These are phyloP conservation scores for Bombylius discolor DNA, from an alignment of 2,888 invertebrate species.

Conservation along the genomic window DNA sequence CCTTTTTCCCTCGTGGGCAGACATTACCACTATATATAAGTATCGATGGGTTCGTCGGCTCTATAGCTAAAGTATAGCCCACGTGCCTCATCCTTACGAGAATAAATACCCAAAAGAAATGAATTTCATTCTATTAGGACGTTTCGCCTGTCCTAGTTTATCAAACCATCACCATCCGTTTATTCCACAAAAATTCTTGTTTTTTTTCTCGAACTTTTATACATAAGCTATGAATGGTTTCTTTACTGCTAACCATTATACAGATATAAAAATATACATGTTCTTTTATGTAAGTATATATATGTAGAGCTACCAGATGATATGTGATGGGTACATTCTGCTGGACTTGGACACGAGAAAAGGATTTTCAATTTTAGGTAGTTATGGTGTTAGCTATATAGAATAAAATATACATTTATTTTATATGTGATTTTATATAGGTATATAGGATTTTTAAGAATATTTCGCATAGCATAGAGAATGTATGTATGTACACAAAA, in stretches of 20 bases:
- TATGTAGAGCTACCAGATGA: neutral
- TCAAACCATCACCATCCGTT: constrained; percentile 3
- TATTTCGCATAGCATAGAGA: too few species aligned
- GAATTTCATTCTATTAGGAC: constrained; percentile 6
- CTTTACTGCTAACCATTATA: neutral
- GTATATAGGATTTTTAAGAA: too few species aligned
- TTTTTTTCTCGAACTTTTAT: neutral
- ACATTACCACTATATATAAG: constrained; percentile 3
- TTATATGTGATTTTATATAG: too few species aligned
- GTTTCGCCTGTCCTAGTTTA: constrained; percentile 11
- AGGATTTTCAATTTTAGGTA: too few species aligned
- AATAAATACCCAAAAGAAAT: constrained; percentile 10
- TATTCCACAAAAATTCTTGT: too few species aligned
- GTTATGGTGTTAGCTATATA: too few species aligned
- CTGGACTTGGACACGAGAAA: too few species aligned
- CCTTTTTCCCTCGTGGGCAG: constrained; percentile 9
- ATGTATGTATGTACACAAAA: too few species aligned
- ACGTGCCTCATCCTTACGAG: constrained; percentile 6
- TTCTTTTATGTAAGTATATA: neutral
- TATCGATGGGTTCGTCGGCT: constrained; percentile 5
- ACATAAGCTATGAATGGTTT: too few species aligned
- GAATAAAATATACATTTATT: too few species aligned
- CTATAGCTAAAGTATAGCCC: constrained; percentile 1
- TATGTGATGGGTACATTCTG: too few species aligned
- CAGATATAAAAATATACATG: neutral